Evolutionary conservation across 1,140 invertebrate genomes (phyloP).

Genomic region (Microplitis mediator): DNA sequence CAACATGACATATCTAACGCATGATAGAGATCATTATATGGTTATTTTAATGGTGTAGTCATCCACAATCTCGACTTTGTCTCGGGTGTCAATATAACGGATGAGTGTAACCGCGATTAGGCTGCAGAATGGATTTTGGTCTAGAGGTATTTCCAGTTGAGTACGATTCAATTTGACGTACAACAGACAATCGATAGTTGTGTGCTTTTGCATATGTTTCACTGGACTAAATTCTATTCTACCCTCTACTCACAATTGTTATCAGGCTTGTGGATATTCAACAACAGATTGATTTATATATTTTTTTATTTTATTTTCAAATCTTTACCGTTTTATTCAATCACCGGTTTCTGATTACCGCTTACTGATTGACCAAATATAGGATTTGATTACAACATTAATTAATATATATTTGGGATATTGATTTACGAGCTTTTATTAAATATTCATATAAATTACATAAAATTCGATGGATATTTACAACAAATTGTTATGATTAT

Average conservation of each 20-base stretch:
- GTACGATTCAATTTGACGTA: slow-evolving; percentile 31
- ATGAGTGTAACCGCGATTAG: slow-evolving; percentile 29
- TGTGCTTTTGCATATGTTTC: slow-evolving; percentile 17
- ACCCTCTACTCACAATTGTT: not conserved
- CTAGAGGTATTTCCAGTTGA: slow-evolving; percentile 28
- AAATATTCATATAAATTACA: no score
- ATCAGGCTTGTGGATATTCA: not conserved
- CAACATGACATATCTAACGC: no score
- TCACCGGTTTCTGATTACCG: no score
- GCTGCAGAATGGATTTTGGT: slow-evolving; percentile 29
- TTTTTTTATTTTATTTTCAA: no score
- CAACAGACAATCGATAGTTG: slow-evolving; percentile 20
- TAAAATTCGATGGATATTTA: no score
- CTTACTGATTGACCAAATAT: no score
- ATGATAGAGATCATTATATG: not conserved
- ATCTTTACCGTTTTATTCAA: no score
- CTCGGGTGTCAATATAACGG: slow-evolving; percentile 14
- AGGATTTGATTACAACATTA: no score
- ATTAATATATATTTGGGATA: no score
- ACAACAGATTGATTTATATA: no score
- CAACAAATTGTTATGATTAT: no score
- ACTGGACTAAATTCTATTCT: not conserved
- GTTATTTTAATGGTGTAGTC: not conserved
- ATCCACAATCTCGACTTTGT: not conserved
- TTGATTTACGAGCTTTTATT: no score